phyloP scores from a whole-genome alignment of 2,888 invertebrate genomes.

The Pseudococcus longispinus region DNA sequence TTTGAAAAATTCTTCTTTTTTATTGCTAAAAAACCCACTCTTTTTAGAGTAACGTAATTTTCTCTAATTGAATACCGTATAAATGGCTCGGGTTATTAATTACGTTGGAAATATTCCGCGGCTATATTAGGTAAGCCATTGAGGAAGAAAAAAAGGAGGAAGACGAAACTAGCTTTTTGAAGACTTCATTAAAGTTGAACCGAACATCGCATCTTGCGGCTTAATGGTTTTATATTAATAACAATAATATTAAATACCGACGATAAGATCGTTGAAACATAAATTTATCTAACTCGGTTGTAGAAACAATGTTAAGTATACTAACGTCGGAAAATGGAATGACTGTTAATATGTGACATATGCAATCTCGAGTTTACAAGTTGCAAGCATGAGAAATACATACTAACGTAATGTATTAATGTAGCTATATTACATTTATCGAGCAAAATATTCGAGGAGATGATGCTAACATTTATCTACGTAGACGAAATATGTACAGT shows the following conservation, averaged over 20 bases:
- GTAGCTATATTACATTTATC: not conserved
- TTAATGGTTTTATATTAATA: conserved; percentile 22
- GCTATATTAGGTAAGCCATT: not conserved
- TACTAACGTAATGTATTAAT: not conserved
- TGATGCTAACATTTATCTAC: not conserved
- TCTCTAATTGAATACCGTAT: not conserved
- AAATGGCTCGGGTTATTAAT: not conserved
- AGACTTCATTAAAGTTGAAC: not conserved
- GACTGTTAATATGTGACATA: not conserved
- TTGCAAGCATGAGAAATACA: not conserved
- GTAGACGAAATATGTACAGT: not conserved
- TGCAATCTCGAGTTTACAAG: not conserved
- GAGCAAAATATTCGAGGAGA: not conserved
- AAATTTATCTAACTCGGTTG: not conserved
- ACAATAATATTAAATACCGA: not conserved
- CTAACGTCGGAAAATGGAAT: not conserved
- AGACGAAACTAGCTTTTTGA: not conserved
- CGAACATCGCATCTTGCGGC: not conserved
- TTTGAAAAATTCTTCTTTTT: not conserved
- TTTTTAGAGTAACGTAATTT: not conserved
- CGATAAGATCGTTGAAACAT: not conserved
- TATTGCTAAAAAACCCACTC: not conserved
- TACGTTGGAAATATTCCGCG: not conserved
- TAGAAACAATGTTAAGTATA: not conserved
- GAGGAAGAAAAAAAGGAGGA: not conserved